phyloP scores from a whole-genome alignment of 2,888 invertebrate genomes.

The Apodemia mormo region DNA sequence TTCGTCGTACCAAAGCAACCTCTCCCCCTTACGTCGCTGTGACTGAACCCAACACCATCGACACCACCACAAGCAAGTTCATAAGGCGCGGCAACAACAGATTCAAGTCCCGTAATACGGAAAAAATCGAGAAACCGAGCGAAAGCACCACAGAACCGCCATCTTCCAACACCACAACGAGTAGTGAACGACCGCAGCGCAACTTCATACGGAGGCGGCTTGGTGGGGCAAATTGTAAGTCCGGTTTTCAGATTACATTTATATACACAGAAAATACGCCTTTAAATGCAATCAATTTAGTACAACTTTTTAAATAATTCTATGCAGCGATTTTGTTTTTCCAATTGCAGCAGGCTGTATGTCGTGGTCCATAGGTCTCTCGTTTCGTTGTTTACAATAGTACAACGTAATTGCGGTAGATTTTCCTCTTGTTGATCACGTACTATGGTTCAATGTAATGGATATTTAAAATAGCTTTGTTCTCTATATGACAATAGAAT shows the following conservation, averaged over 20 bases:
- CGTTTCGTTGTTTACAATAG: constrained; percentile 12
- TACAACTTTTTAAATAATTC: constrained; percentile 17
- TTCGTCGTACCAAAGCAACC: constrained; percentile 69
- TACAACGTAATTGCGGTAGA: constrained; percentile 11
- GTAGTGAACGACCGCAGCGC: constrained; percentile 66
- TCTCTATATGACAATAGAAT: not conserved
- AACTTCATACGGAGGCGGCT: constrained; percentile 62
- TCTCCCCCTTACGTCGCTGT: constrained; percentile 56
- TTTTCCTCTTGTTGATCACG: constrained; percentile 18
- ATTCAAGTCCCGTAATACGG: constrained; percentile 50
- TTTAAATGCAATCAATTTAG: constrained; percentile 20
- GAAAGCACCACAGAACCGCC: constrained; percentile 55
- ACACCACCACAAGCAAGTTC: constrained; percentile 58
- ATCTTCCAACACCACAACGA: constrained; percentile 57
- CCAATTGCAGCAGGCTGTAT: not conserved
- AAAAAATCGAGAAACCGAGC: constrained; percentile 46
- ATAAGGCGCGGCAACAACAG: constrained; percentile 49
- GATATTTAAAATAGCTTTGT: constrained; percentile 16
- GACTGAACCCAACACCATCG: constrained; percentile 43
- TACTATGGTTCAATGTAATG: constrained; percentile 4
- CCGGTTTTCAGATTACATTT: constrained; percentile 49
- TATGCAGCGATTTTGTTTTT: constrained; percentile 5
- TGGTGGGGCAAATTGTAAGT: constrained; percentile 72
- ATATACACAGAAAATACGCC: constrained; percentile 33
- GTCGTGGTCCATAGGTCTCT: constrained; percentile 13